Conservation (phyloP, 2,797 vertebrate species). For the Mareca penelope region DNA sequence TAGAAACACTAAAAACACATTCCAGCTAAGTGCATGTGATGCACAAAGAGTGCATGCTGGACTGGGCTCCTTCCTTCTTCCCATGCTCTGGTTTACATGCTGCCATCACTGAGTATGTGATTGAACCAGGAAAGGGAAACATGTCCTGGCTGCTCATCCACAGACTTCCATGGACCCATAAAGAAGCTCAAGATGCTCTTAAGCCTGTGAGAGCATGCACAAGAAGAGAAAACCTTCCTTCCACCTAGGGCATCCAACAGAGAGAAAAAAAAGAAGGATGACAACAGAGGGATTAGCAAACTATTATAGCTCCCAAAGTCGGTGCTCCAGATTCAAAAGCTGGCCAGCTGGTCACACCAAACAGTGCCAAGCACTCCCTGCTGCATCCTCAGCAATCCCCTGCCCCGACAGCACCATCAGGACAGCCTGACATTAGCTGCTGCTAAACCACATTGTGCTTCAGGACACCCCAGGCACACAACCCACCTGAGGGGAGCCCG, state of each 20-base stretch:
- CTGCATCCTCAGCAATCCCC: accelerated
- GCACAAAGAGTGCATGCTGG: accelerated
- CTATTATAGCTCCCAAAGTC: background rate
- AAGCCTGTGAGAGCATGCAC: background rate
- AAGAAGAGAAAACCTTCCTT: background rate
- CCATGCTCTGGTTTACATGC: background rate
- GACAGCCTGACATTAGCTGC: background rate
- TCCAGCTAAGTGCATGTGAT: accelerated
- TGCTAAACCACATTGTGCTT: accelerated
- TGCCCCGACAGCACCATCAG: accelerated
- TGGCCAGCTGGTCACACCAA: background rate
- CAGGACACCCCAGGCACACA: accelerated
- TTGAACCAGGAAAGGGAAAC: background rate
- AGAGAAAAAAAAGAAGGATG: background rate
- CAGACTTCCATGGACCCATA: background rate
- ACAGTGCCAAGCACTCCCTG: background rate
- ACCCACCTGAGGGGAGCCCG: accelerated
- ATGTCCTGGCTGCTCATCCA: background rate
- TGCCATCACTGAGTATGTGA: background rate
- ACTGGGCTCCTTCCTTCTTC: background rate
- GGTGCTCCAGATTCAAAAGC: background rate
- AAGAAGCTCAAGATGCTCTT: background rate
- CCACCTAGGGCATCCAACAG: background rate
- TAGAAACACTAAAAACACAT: background rate
- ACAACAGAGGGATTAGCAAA: background rate